Base-by-base conservation (phyloP, 1,140 invertebrate species). In the Scaptomyza hsui region DNA sequence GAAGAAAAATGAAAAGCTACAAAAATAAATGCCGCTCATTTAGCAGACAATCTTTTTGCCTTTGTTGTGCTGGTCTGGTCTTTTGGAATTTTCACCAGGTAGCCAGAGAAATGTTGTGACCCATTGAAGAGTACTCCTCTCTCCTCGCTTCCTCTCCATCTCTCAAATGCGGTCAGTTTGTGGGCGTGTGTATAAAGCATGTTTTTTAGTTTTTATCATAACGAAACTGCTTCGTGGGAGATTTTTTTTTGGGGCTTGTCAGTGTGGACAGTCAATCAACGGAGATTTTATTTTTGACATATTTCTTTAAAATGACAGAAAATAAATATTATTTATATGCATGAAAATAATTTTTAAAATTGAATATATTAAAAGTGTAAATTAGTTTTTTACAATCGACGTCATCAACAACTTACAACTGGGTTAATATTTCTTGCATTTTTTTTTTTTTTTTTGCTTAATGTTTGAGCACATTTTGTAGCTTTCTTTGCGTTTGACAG, bases 71-170 rank as follows among this genome's bases (percentile, higher is more conserved):
- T 26, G 24, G 15, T 49, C 26, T 12, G 21, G 21, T 10, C 52
- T 26, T 81, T 76, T 72, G 81, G 81, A 86, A 82, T 88, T 86
- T 88, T 82, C 71, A 82, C 74, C 82, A 86, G 81, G 81, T 62
- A 62, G 26, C 26, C 6, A 29, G 55, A 63, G 21, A 57, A n/a
- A n/a, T n/a, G n/a, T n/a, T 53, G 51, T 16, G 59, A 52, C 35
- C 44, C 21, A 57, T 21, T 65, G 53, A 57, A 59, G 35, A 10
- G 13, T 15, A 37, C 15, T 13, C 35, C 10, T 4, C 37, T 12
- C 6, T 15, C 1, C 45, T 12, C 39, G 37, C 18, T 15, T 26
- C 6, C 19, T 7, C 21, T 13, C 9, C 18, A 10, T 12, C 15
- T 18, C 19, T 15, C 24, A 15, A 59, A 67, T 60, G 69, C 69